Base-by-base conservation (phyloP, 35 echinoderm and acorn worm species). In the Strongylocentrotus purpuratus region DNA sequence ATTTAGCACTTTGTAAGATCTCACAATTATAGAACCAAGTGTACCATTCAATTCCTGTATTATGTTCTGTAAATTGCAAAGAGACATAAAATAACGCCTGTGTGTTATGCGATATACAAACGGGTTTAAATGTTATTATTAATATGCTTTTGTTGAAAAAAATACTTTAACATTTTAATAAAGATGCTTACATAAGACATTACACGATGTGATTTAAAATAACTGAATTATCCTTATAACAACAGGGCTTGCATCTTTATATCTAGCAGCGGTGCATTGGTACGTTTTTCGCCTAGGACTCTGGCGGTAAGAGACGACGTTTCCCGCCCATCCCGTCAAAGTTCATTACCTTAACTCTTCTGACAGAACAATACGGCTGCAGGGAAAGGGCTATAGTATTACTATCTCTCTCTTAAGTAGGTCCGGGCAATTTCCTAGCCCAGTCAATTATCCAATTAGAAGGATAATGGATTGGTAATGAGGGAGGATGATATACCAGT, bases 381-480 rank as follows among this genome's bases (percentile, higher is more conserved):
- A 78, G 65, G 65, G 65, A 78, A n/a, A 78, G 65, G 22, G 65
- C 65, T 78, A 78, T 78, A 78, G 4, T 78, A 70, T 70, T 70
- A 70, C 61, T 70, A 78, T 78, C 65, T n/a, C 28, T 5, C 65
- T 2, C 18, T 22, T 78, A 78, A 78, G 65, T 78, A 78, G 65
- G 65, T 78, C 65, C 65, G 65, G 65, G 22, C 65, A 78, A 78
- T 78, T 78, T 78, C 65, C 65, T 78, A 78, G 28, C 65, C 65
- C 65, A 78, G 65, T 78, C 65, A 78, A 78, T 78, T 78, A 78
- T 78, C 65, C 65, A 78, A 78, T 78, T 78, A 78, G 22, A 28
- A n/a, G 2, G 65, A 22, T 78, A 78, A 78, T 78, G 65, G 65
- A 28, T 78, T 78, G 65, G 28, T 78, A 78, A 78, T 78, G 65